phyloP scores from a whole-genome alignment of 2,113 vertebrate species.

The Bubo bubo region DNA sequence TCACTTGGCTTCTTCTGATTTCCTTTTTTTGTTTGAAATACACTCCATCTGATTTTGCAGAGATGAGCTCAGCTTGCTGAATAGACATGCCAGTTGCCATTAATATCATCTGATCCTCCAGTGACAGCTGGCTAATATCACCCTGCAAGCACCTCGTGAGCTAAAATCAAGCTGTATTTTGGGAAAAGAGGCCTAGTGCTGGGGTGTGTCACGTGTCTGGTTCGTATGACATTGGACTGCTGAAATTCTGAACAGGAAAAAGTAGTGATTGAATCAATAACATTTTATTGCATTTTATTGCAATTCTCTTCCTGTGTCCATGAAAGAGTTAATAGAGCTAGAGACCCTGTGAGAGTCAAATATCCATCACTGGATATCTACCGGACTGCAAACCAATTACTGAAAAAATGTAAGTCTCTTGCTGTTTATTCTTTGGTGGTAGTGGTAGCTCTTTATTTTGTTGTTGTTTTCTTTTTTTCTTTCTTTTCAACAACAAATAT shows the following conservation, averaged over 20 bases:
- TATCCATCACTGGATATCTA: background rate
- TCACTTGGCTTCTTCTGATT: constrained; percentile 2
- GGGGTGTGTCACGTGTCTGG: accelerated
- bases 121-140: constrained; percentile 34
- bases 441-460: background rate
- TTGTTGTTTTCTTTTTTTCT: no score
- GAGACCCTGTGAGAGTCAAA: background rate
- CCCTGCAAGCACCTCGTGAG: background rate
- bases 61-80: background rate
- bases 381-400: background rate
- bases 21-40: background rate
- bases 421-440: background rate
- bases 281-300: background rate
- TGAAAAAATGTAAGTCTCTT: background rate
- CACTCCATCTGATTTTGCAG: background rate
- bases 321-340: background rate
- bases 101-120: constrained; percentile 21
- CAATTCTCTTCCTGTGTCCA: background rate
- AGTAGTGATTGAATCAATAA: background rate
- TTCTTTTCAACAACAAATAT: background rate
- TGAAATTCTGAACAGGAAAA: background rate
- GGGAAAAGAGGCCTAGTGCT: background rate
- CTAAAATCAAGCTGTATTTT: background rate
- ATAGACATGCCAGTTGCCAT: constrained; percentile 9
- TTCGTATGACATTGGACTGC: accelerated